Base-by-base conservation (phyloP, 1,140 invertebrate genomes). In the Orchesella cincta region DNA sequence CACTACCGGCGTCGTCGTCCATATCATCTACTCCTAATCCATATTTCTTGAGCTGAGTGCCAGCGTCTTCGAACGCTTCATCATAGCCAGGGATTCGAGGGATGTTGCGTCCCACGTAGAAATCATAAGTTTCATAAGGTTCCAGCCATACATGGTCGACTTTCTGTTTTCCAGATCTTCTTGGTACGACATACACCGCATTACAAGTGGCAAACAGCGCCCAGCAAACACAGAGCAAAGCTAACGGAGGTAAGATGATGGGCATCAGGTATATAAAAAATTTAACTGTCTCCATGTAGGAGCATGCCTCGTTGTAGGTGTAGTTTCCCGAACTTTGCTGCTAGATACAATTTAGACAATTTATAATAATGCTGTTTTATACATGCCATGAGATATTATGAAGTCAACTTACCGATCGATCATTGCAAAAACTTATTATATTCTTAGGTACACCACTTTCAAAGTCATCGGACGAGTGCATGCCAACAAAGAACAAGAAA, bases 111-210 rank as follows among this genome's bases (percentile, higher is more conserved):
- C 62, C 62, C 62, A 67, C 2, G 31, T 67, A 67, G 33, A 67
- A 67, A 23, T 67, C 62, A 23, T 67, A 67, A 8, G 62, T 29
- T 33, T 33, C 62, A n/a, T 67, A 67, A 8, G 62, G 62, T 29
- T 67, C 62, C 28, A 67, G 62, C 62, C 62, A 67, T 29, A 33
- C 62, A 1, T 26, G 26, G 62, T 67, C 31, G 5, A 67, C 31
- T 23, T 67, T 8, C 23, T 23, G 26, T 12, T 67, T 33, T 8
- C 2, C 3, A 8, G 33, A 29, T 23, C 33, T 29, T 8, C 8
- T 29, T 5, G 62, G 62, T 8, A 67, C 33, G 8, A 31, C 23
- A 12, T 67, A 14, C 8, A 67, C 23, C 2, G 62, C 62, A 12
- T 14, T 29, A 2, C 2, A 8, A 23, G 62, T 29, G 5, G 62